These are phyloP conservation scores for Guaruba guarouba DNA, from an alignment of 2,113 vertebrate species.

Conservation along the genomic window DNA sequence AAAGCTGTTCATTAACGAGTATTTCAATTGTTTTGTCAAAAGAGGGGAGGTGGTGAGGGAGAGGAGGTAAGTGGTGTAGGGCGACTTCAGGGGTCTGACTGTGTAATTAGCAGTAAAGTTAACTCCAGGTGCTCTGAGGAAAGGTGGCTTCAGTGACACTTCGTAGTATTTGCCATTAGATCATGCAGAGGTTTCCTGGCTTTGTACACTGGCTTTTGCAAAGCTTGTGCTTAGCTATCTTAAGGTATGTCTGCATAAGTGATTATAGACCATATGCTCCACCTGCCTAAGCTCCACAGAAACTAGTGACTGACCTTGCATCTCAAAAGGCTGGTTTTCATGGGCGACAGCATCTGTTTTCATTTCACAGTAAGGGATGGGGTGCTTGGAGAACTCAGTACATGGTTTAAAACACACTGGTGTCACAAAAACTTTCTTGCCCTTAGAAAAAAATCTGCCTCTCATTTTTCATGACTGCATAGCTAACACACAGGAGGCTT, in stretches of 20 bases:
- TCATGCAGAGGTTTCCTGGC: neutral
- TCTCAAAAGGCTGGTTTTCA: neutral
- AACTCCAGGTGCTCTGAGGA: neutral
- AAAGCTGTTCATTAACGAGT: neutral
- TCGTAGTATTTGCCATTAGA: neutral
- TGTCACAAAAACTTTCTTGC: neutral
- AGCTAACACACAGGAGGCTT: neutral
- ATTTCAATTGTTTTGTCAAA: neutral
- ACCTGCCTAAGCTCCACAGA: neutral
- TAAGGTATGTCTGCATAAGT: neutral
- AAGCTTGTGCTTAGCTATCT: neutral
- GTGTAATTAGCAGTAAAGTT: neutral
- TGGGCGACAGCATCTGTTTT: neutral
- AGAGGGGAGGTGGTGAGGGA: neutral
- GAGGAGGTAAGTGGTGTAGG: neutral
- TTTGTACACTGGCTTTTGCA: neutral
- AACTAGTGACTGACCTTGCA: neutral
- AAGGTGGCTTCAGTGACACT: neutral
- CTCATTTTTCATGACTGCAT: neutral
- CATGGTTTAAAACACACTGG: neutral
- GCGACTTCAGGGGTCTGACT: neutral
- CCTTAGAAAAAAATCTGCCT: neutral
- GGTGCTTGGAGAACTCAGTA: neutral
- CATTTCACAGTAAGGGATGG: neutral
- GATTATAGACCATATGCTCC: neutral